Base-by-base conservation (phyloP, 2,113 vertebrate species). In the Calyptomena viridis region DNA sequence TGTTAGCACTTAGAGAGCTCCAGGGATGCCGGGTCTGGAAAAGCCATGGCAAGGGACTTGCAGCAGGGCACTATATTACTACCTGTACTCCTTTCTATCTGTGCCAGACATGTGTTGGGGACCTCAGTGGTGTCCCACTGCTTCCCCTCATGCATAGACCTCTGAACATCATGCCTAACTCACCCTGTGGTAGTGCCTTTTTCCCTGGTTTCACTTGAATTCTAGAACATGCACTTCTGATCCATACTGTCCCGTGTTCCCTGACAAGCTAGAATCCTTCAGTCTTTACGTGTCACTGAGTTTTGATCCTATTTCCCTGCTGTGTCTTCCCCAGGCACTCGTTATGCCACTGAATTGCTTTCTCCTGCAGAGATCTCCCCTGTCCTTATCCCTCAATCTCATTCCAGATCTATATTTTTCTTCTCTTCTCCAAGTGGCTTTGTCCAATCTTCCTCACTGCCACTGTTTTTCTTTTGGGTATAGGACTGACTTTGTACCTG, bases 111-210 rank as follows among this genome's bases (percentile, higher is more conserved):
- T 23, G 20, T 64, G 40, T 22, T 31, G 30, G 40, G 10, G 28
- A 11, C 20, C 39, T 64, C 20, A 44, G 40, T 55, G 47, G 5
- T 39, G 27, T 33, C 40, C n/a, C 14, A 11, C 40, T 60, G 12
- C 46, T 82, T 62, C 6, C 15, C 4, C 20, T 64, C 18, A 4
- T 33, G 8, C 2, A 1, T 0, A 11, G 44, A 6, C 14, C 14
- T 8, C 46, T 37, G n/a, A 81, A 14, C 8, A 22, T 69, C 7
- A 15, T 86, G 18, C 16, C 11, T 27, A 14, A 27, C 13, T 83
- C 6, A 2, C 9, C 10, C 7, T 52, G 1, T 7, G 28, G 9
- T 11, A 27, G 2, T 39, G 17, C 17, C 1, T 22, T 14, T 31
- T 86, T 30, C 7, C 14, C 14, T 21, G 7, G 31, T 37, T 81